phyloP scores from a whole-genome alignment of 2,113 vertebrate genomes.

The Neolamprologus falcicula region DNA sequence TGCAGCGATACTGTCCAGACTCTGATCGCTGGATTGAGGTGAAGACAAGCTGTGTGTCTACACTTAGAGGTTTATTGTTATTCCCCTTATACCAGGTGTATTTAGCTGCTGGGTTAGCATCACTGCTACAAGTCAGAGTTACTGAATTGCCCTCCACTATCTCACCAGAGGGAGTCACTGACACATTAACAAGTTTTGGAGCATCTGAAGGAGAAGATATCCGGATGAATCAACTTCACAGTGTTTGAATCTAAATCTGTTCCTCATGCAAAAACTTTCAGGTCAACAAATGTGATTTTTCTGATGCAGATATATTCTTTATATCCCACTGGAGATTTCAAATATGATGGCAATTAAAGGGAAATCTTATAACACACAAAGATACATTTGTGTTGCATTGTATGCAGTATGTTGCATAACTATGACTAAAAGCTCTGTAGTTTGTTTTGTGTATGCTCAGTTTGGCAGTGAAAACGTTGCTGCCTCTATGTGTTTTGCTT shows the following conservation, averaged over 20 bases:
- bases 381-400: background rate
- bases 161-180: background rate
- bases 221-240: accelerated
- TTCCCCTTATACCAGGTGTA: background rate
- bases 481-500: background rate
- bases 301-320: background rate
- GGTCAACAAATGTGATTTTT: background rate
- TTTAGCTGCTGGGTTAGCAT: background rate
- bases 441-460: background rate
- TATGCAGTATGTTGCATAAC: accelerated
- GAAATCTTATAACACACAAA: background rate
- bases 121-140: background rate
- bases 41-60: background rate
- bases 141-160: background rate
- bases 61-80: background rate
- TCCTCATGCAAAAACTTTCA: background rate
- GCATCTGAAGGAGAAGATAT: background rate
- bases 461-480: background rate
- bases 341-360: background rate
- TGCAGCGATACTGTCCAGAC: background rate
- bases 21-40: background rate
- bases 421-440: background rate
- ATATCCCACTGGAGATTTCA: background rate
- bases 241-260: background rate
- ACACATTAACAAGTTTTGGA: accelerated